Base-by-base conservation (phyloP, 1,140 invertebrate genomes). In the Protaetia brevitarsis region DNA sequence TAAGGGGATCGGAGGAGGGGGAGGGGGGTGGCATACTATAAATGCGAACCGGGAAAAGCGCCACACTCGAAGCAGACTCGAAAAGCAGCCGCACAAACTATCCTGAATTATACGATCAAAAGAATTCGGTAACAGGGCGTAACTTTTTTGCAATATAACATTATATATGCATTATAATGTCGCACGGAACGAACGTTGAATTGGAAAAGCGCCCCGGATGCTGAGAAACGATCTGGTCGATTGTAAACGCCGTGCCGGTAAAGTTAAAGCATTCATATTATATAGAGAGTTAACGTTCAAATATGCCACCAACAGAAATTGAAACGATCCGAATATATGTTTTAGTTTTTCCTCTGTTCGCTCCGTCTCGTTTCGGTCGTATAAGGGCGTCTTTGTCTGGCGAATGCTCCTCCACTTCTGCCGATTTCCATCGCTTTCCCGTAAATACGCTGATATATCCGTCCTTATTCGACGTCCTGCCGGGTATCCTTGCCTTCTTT, bases 251-350 rank as follows among this genome's bases (percentile, higher is more conserved):
- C 71, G 71, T 63, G 64, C 68, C 29, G 74, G 64, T 65, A 69
- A 77, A 77, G 74, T 76, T 77, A 75, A 76, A 77, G 75, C 75
- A 77, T 77, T 77, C 74, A 77, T 77, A 77, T 77, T 77, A 77
- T 77, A 77, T 77, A 77, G 75, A 74, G 74, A 77, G 74, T 76
- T 77, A 76, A 75, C 75, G 74, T 77, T 76, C 74, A 75, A 77
- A 77, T 76, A 74, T 77, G 75, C 74, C 75, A 77, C 61, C 66
- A 75, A 75, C 75, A 77, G 75, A 77, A 77, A 77, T 77, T 77
- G 75, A 76, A 76, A 74, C 75, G 72, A 76, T 70, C 73, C 74
- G 70, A 74, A 76, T 76, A 72, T 76, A 74, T 75, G 75, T 76
- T 76, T 73, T 73, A 73, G 73, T 76, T 76, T 76, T 76, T 76